Base-by-base conservation (phyloP, 2,888 invertebrate species). In the Lasioglossum oenotherae region DNA sequence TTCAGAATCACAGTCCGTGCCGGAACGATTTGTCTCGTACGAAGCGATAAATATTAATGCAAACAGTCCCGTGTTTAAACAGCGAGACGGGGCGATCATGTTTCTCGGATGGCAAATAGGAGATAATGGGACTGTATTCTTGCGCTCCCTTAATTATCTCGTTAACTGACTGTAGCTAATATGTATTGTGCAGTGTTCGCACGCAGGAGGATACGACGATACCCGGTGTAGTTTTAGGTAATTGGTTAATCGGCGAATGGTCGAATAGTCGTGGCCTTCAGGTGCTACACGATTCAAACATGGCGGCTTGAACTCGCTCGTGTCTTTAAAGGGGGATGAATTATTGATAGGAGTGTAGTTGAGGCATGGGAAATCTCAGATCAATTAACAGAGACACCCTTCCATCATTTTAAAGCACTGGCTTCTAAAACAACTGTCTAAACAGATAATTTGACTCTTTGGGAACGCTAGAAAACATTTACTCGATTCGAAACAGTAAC, bases 201-300 rank as follows among this genome's bases (percentile, higher is more conserved):
- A 49, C 14, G 1, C 38, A 4, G 10, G n/a, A 38, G 23, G 1
- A 10, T 23, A 35, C 23, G n/a, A n/a, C n/a, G n/a, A 12, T 19
- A 16, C n/a, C 38, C 14, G 14, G 12, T 14, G 23, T 44, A 27
- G 31, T 41, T 38, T 64, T 49, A 8, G 60, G 31, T 64, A 64
- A 77, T 77, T 35, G 27, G 31, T 67, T 64, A 46, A 76, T 76
- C 46, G 64, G 23, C 19, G 64, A 31, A 69, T n/a, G 14, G 67
- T 16, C 23, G 23, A n/a, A 67, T 49, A 38, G 6, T 8, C 35
- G 35, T n/a, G 44, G 35, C 35, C n/a, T 27, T 35, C 64, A 6
- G n/a, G 46, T 46, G 77, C n/a, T 49, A 38, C 77, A 23, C 77
- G 10, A 44, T 69, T 80, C 67, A 27, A 82, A 83, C 38, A 82